Conservation (phyloP, 2,113 vertebrate genomes). For the Pteronura brasiliensis region DNA sequence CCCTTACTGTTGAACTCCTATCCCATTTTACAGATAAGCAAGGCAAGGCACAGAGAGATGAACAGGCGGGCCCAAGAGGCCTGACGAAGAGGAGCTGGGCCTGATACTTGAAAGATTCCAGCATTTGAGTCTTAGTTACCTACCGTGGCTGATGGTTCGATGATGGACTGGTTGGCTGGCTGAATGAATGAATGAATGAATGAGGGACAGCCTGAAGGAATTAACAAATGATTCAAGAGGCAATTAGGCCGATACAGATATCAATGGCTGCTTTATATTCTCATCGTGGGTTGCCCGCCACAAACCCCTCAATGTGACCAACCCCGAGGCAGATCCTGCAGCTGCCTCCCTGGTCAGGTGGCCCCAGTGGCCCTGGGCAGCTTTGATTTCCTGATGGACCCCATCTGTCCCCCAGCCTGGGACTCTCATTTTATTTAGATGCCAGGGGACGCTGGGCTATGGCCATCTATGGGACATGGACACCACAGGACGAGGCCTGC, state of each 20-base stretch:
- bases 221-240: neutral
- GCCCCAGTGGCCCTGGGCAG: neutral
- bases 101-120: neutral
- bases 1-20: too few species aligned
- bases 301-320: neutral
- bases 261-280: neutral
- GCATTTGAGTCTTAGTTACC: neutral
- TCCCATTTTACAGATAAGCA: neutral
- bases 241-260: neutral
- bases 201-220: neutral
- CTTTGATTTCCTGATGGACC: neutral
- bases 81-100: neutral
- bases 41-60: neutral
- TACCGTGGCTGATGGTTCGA: too few species aligned
- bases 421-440: neutral
- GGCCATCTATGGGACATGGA: rapidly evolving
- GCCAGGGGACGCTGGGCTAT: rapidly evolving
- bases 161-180: neutral
- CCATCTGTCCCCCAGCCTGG: rapidly evolving
- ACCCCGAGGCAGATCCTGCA: neutral
- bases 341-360: too few species aligned
- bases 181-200: neutral
- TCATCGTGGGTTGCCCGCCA: neutral
- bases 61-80: neutral
- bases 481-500: neutral